Evolutionary conservation across 1,140 invertebrate genomes (phyloP), one percentile per base, ranked within the genome.

Genomic region (Drosophila pseudoananassae): DNA sequence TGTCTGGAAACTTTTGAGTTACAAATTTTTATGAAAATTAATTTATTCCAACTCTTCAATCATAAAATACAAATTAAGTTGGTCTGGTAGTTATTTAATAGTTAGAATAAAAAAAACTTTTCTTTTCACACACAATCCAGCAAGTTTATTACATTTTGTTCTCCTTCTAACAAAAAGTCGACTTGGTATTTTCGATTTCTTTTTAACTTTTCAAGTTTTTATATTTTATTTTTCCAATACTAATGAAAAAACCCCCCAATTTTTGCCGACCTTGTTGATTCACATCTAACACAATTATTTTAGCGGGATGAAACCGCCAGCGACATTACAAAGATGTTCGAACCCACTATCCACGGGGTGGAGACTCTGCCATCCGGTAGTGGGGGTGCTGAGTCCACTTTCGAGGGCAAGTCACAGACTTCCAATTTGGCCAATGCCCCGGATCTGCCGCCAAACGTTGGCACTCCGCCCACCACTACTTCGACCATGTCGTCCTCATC

Each of bases 261-360:
- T 10, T 47, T 17, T 15, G 6, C 45, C 27, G 38, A 52, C 20
- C 31, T 17, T n/a, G 40, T 57, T 65, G 29, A 80, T 63, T 72
- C 20, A 72, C 60, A 55, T 68, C 29, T 53, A 36, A 55, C 4
- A 7, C 33, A 58, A 33, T 38, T 33, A 43, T 78, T 91, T 64
- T 90, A 93, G 92, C 87, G 92, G 57, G 92, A 93, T 91, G 92
- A 93, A 78, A 92, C 92, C 53, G 88, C 92, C 53, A 92, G 80
- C 66, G 90, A 91, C 71, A 75, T 92, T 33, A 91, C 90, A 5
- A 91, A 92, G 77, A 91, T 92, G 88, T 92, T 91, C 53, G 91
- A 92, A 50, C 72, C 90, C 4, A 75, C 80, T 23, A 79, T 83
- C 7, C 77, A 91, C 51, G 64, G 76, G 25, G 56, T 76, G 20